These are phyloP conservation scores for Cassiopea andromeda DNA, from an alignment of 30 jellyfish, hydroid and myxozoan species.

Conservation along the genomic window DNA sequence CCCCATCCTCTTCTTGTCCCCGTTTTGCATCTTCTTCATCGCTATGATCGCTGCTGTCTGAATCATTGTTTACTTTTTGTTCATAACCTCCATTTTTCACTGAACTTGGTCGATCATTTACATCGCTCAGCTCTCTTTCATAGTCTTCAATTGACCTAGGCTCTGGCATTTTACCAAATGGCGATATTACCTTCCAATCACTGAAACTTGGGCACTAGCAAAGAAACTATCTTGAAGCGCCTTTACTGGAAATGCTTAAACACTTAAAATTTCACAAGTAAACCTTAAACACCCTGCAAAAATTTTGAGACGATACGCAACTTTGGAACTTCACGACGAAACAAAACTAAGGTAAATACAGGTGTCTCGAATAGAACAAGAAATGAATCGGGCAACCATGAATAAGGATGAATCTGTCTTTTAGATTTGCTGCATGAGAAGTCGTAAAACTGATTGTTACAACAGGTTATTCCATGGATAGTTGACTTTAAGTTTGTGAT, in stretches of 20 bases:
- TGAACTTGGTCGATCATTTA: slow-evolving; percentile 1
- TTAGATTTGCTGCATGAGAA: neutral
- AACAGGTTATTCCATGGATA: slow-evolving; percentile 28
- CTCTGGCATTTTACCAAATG: slow-evolving; percentile 23
- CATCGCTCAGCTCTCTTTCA: slow-evolving; percentile 34
- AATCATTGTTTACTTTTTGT: neutral
- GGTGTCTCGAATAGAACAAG: neutral
- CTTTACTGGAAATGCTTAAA: no score
- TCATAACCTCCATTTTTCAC: slow-evolving; percentile 16
- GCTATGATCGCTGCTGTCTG: neutral
- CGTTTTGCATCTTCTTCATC: slow-evolving; percentile 7
- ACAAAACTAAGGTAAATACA: slow-evolving; percentile 1
- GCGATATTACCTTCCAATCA: neutral
- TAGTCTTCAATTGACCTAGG: slow-evolving; percentile 59
- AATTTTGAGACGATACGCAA: neutral
- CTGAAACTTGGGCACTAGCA: neutral
- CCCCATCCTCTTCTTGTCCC: neutral
- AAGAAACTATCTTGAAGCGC: no score
- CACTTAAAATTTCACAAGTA: no score
- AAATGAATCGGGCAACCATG: slow-evolving; percentile 29
- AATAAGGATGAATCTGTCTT: neutral
- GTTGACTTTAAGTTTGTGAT: neutral
- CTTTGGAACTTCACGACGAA: neutral
- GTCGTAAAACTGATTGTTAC: neutral
- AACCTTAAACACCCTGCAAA: no score